Conservation (phyloP, 1,140 invertebrate species). For the Myzus persicae region DNA sequence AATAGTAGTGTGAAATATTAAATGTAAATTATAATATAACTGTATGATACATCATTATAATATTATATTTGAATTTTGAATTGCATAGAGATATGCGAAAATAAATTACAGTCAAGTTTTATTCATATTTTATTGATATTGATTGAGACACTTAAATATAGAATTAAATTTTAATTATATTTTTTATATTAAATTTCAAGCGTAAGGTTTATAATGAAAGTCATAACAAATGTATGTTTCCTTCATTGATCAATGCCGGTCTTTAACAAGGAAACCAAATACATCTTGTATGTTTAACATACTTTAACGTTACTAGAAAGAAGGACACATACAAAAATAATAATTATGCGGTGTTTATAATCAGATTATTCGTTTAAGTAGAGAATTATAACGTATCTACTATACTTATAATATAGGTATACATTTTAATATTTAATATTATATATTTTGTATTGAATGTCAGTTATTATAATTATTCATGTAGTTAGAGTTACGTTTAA, state of each 20-base stretch:
- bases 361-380: background rate
- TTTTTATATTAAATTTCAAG: background rate
- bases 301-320: background rate
- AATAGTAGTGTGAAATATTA: background rate
- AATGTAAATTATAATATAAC: background rate
- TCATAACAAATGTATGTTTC: background rate
- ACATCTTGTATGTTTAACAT: background rate
- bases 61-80: background rate
- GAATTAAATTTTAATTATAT: background rate
- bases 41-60: background rate
- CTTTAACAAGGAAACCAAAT: background rate
- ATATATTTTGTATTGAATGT: background rate
- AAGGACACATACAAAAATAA: background rate
- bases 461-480: background rate
- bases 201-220: background rate
- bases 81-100: background rate
- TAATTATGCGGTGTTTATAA: background rate
- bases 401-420: background rate
- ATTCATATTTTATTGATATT: background rate
- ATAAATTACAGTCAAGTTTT: background rate
- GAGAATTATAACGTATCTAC: background rate
- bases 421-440: no score
- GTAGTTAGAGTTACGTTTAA: background rate
- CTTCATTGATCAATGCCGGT: conserved; percentile 22
- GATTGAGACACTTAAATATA: background rate